Percentiles rank a stretch among this genome's conserved stretches.
phyloP scores from a whole-genome alignment of 2,797 vertebrate species.

The Myotis myotis region DNA sequence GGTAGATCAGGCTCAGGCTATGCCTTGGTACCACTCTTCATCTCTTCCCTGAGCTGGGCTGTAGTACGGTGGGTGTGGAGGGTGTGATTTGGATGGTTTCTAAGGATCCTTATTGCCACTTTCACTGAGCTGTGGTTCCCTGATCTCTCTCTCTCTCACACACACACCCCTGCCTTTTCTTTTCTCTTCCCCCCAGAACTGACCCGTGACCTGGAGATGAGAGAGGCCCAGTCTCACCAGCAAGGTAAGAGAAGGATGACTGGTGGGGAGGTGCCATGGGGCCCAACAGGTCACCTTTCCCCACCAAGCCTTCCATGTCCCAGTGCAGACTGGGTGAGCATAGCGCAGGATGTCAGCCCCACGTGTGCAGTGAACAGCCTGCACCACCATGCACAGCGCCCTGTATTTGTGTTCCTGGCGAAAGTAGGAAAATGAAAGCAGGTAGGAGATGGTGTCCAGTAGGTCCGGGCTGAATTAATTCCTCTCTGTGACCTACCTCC shows the following conservation, averaged over 20 bases:
- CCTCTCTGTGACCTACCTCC: neutral
- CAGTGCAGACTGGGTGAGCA: neutral
- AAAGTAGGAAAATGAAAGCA: neutral
- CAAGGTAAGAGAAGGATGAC: conserved; percentile 87
- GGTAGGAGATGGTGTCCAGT: neutral
- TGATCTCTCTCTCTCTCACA: no score
- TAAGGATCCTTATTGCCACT: neutral
- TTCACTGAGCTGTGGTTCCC: neutral
- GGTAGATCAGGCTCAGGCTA: neutral
- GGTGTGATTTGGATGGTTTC: neutral
- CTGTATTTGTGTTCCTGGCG: neutral
- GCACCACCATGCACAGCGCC: neutral
- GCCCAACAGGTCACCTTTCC: neutral
- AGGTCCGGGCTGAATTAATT: neutral
- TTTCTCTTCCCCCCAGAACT: conserved; percentile 86
- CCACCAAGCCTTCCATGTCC: neutral
- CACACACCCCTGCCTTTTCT: neutral
- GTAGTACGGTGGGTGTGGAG: neutral
- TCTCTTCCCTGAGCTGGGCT: neutral
- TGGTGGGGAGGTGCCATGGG: neutral
- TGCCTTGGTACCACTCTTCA: neutral
- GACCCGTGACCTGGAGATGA: conserved; percentile 92
- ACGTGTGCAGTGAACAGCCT: neutral
- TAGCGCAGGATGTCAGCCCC: neutral
- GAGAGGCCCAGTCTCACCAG: conserved; percentile 88